Evolutionary conservation across 1,140 invertebrate species (phyloP), one percentile per base, ranked within the genome.

Genomic region (Proctacanthus coquilletti): DNA sequence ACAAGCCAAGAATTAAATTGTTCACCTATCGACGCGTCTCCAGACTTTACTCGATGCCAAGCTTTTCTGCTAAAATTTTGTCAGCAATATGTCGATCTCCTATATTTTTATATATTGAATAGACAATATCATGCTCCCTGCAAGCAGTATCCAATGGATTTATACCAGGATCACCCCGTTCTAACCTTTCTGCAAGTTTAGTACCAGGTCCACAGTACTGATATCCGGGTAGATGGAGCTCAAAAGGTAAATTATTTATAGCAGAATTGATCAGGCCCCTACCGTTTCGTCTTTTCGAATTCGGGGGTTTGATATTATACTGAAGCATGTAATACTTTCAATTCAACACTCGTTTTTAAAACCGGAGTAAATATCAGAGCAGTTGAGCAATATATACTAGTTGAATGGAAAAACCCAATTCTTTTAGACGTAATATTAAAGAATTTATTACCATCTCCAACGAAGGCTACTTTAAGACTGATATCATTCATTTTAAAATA

Each of bases 191-290:
- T 21, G 45, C n/a, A 41, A 66, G 40, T 45, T 61, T 63, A n/a
- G 62, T 68, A n/a, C 60, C 60, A 17, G 61, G 60, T 5, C 61
- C 62, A 38, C 63, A 66, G 41, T 52, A 66, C 21, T 59, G 45
- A 57, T 63, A 68, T 13, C 56, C 56, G 4, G 62, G 61, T 20
- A 66, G 36, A 48, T 68, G 56, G 29, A 64, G 21, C 52, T 69
- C 63, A 20, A 61, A 32, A 4, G 62, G 61, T 19, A 66, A 37
- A 20, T 50, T 52, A 47, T 66, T 54, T 15, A 64, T 63, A 13
- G 56, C 15, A 19, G 30, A 49, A 41, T 64, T 61, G 13, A 59
- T 8, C 8, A 60, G 5, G 13, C 50, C 50, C 30, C 33, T 31
- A 9, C 42, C 40, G 23, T 29, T 44, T 32, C 38, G 18, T 43